Evolutionary conservation across 2,888 invertebrate genomes (phyloP).

Genomic region (Clistopyga incitator): DNA sequence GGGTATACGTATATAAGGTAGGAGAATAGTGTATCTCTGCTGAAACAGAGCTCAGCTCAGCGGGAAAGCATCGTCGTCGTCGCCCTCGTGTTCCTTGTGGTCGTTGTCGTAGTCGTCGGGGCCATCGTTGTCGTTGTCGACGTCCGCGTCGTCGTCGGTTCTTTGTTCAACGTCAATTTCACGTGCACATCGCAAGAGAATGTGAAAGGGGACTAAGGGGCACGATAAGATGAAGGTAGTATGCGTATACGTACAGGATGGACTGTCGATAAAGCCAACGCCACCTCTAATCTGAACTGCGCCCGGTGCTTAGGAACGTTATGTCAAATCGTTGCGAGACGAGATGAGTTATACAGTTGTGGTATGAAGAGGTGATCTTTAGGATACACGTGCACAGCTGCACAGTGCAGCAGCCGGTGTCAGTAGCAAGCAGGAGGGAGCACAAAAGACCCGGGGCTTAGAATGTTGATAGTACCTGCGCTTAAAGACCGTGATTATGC

Average conservation of each 20-base stretch:
- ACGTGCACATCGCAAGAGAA: constrained; percentile 27
- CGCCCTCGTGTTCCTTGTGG: constrained; percentile 26
- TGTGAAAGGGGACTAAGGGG: constrained; percentile 13
- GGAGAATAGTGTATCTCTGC: constrained; percentile 8
- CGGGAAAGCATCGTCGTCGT: constrained; percentile 31
- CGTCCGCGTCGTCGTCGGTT: constrained; percentile 19
- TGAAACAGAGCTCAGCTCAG: constrained; percentile 19
- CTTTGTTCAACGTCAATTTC: constrained; percentile 59
- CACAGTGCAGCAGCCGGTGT: neutral
- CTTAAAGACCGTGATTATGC: constrained; percentile 41
- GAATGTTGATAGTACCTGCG: neutral
- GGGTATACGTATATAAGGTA: constrained; percentile 4
- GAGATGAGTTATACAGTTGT: constrained; percentile 36
- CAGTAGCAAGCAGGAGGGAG: neutral
- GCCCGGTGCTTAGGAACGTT: constrained; percentile 18
- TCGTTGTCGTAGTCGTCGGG: constrained; percentile 33
- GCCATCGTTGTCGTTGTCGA: constrained; percentile 16
- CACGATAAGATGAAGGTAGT: constrained; percentile 9
- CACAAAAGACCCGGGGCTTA: neutral
- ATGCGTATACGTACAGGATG: constrained; percentile 23
- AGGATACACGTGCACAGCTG: neutral
- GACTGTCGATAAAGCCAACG: constrained; percentile 55
- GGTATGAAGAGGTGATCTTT: constrained; percentile 16
- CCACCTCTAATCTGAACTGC: constrained; percentile 45
- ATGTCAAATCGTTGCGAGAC: constrained; percentile 41